These are phyloP conservation scores for Tursiops truncatus DNA, from an alignment of 2,113 vertebrate species.

Conservation along the genomic window DNA sequence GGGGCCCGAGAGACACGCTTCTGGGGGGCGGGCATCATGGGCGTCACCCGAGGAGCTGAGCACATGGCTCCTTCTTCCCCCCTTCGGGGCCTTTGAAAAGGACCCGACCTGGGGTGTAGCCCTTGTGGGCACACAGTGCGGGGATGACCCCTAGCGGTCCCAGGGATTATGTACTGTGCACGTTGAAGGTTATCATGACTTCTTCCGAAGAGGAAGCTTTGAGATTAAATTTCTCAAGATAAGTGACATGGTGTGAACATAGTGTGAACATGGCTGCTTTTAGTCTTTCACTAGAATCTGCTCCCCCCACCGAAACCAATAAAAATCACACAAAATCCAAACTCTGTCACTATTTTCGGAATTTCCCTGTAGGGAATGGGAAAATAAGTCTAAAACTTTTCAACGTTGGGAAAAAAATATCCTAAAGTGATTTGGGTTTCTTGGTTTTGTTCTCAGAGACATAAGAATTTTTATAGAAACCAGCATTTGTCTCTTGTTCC, in stretches of 20 bases:
- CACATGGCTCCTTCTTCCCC: background rate
- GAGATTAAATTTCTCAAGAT: background rate
- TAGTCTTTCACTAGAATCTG: background rate
- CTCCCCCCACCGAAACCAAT: too few species aligned
- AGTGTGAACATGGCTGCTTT: background rate
- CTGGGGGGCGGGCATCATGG: background rate
- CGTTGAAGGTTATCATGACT: rapidly evolving
- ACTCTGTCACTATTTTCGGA: background rate
- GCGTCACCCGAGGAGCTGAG: too few species aligned
- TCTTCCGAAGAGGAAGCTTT: background rate
- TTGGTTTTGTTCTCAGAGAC: background rate
- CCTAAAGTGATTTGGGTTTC: background rate
- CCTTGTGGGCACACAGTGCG: background rate
- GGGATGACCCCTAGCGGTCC: background rate
- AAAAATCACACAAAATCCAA: background rate
- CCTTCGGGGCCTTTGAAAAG: background rate
- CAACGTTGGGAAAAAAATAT: background rate
- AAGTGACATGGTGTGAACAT: background rate
- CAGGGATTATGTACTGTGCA: rapidly evolving
- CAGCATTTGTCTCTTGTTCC: background rate
- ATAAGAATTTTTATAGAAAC: background rate
- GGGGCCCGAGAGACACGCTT: rapidly evolving
- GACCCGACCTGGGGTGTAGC: background rate
- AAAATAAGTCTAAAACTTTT: background rate
- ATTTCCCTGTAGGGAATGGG: background rate